Conservation (phyloP, 2,888 invertebrate genomes). For the Drosophila kambysellisi region DNA sequence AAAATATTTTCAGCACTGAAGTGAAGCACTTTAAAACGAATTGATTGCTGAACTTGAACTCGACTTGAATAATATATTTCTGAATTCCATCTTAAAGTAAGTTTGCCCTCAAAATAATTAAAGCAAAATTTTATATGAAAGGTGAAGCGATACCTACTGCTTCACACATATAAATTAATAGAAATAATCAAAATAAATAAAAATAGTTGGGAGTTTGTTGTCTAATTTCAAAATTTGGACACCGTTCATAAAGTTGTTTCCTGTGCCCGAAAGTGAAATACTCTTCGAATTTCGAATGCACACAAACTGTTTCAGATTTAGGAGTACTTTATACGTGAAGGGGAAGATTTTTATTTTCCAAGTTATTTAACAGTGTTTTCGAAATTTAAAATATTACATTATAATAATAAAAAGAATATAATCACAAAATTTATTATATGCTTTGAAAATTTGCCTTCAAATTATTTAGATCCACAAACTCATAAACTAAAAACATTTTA, state of each 20-base stretch:
- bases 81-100: neutral
- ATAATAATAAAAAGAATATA: neutral
- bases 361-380: neutral
- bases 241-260: neutral
- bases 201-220: neutral
- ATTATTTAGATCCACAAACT: neutral
- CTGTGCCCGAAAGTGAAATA: neutral
- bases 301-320: neutral
- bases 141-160: no score
- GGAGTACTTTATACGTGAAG: neutral
- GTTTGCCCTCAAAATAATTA: neutral
- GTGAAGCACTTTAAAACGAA: constrained; percentile 17
- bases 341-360: neutral
- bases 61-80: constrained; percentile 5
- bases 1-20: constrained; percentile 16
- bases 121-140: neutral
- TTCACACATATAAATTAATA: neutral
- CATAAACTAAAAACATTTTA: neutral
- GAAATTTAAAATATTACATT: neutral
- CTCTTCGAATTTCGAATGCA: neutral
- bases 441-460: neutral
- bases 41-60: constrained; percentile 6
- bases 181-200: neutral
- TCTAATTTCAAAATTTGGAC: neutral
- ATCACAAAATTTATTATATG: neutral